Evolutionary conservation across 2,888 invertebrate species (phyloP), one percentile per base, ranked within the genome.

Genomic region (Drosophila robusta): DNA sequence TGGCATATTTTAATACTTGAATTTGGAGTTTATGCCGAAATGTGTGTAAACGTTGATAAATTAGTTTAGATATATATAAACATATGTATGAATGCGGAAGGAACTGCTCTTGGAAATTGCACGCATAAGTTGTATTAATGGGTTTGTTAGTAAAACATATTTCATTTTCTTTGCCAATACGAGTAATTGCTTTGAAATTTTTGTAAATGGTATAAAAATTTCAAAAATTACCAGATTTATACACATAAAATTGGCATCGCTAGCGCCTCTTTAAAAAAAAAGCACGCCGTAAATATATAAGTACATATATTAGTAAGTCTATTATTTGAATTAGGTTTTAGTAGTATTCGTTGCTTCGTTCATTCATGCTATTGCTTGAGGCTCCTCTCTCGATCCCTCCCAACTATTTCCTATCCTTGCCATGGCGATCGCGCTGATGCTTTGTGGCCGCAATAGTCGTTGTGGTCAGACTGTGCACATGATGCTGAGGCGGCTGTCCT

Each of bases 321-420:
- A 64, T 57, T 58, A 24, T 8, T 41, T 44, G 42, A 12, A 34
- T 57, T 57, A 60, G 26, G 52, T 62, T 51, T 77, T 55, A 70
- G 66, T 63, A 51, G 45, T 60, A 34, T 65, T 89, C 72, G 75
- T 81, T 86, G 71, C 64, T 69, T 75, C 73, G 73, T 61, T 58
- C 18, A 34, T 66, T 41, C 16, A n/a, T 6, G 54, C 44, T 22
- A 14, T 41, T 63, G 8, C 29, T 18, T 12, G 24, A 36, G 45
- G 56, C 46, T 26, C 9, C 29, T 9, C 29, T 29, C 29, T 29
- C 29, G 8, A 3, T 29, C 29, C 52, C 41, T 24, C 36, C 32
- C 11, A 24, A 45, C 60, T 77, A 90, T 65, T 91, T 90, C 29
- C 89, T 76, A 70, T 91, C 91, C 72, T 90, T 86, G 78, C 80